Percentiles rank a stretch among this genome's conserved stretches.
phyloP scores from a whole-genome alignment of 2,797 vertebrate genomes.

The Squalus acanthias region DNA sequence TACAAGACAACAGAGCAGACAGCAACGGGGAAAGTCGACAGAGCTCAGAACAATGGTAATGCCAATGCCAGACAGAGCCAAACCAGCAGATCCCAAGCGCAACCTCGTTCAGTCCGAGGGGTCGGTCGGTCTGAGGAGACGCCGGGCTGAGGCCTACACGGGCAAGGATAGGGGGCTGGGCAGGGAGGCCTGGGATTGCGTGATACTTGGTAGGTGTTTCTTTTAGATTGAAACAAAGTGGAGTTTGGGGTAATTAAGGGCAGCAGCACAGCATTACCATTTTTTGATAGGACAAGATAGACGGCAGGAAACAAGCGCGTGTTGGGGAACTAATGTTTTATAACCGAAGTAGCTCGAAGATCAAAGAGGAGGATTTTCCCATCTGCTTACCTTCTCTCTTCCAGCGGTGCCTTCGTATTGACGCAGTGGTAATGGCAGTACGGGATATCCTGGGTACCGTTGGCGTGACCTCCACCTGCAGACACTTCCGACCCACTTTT shows the following conservation, averaged over 20 bases:
- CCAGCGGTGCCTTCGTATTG: slow-evolving; percentile 94
- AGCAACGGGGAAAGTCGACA: slow-evolving; percentile 43
- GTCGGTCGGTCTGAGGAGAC: background rate
- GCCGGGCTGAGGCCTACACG: too few species aligned
- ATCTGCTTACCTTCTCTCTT: slow-evolving; percentile 82
- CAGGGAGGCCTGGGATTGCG: slow-evolving; percentile 44
- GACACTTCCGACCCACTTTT: slow-evolving; percentile 79
- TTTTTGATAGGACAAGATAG: background rate
- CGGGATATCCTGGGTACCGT: slow-evolving; percentile 90
- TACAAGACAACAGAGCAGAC: slow-evolving; percentile 45
- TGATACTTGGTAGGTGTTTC: slow-evolving; percentile 41
- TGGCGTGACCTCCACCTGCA: slow-evolving; percentile 93
- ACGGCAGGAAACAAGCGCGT: background rate
- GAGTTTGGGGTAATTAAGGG: slow-evolving; percentile 48
- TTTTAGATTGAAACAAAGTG: slow-evolving; percentile 43
- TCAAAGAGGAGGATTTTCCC: background rate
- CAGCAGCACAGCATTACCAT: background rate
- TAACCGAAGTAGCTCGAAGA: background rate
- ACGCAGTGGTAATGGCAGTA: slow-evolving; percentile 91
- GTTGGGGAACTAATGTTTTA: background rate
- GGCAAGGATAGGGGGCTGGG: slow-evolving; percentile 33
- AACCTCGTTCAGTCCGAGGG: slow-evolving; percentile 44
- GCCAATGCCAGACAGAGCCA: slow-evolving; percentile 46
- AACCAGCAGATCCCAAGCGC: slow-evolving; percentile 42
- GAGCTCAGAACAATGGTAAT: slow-evolving; percentile 48